Evolutionary conservation across 2,888 invertebrate genomes (phyloP), one percentile per base, ranked within the genome.

Genomic region (Achlya flavicornis): DNA sequence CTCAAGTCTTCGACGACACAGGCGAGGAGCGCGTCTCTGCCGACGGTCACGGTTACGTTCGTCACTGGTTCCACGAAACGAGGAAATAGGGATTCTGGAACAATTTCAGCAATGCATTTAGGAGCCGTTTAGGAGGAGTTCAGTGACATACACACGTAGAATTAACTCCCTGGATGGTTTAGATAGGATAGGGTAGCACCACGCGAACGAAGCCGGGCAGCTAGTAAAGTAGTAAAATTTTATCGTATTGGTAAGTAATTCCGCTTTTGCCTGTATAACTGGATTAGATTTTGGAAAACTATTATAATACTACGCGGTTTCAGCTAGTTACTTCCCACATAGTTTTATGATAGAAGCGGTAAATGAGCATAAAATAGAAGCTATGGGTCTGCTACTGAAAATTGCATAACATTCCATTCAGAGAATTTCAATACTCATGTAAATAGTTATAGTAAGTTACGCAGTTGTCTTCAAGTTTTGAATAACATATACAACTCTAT

Each of bases 1-100:
- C 96, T 95, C 68, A 98, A 95, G 92, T 98, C 98, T 90, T 98
- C 97, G 65, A 98, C 97, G 77, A 97, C 97, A 88, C 98, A 98
- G 64, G 97, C 97, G 70, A 98, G 94, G 38, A 98, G 94, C 32
- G 98, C 98, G 90, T 98, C 98, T 61, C 97, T 94, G 38, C 98
- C 98, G 63, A 97, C 96, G 58, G 97, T 97, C 73, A 98, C 98
- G 32, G 98, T 98, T 74, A 98, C 97, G 91, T 98, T 98, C 62
- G 97, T 96, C 77, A 98, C 97, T 62, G 97, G 96, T 85, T 98
- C 98, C 71, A 97, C 97, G 87, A 98, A 98, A 79, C 96, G 95
- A 66, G 98, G 98, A 87, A 97, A 93, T 77, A 91, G 76, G 32
- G 91, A 90, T 69, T 93, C 93, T 93, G 88, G 57, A 91, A 91